Percentiles rank a stretch among this genome's conserved stretches.
Conservation (phyloP, 2,797 vertebrate species). For the Periophthalmus magnuspinnatus region DNA sequence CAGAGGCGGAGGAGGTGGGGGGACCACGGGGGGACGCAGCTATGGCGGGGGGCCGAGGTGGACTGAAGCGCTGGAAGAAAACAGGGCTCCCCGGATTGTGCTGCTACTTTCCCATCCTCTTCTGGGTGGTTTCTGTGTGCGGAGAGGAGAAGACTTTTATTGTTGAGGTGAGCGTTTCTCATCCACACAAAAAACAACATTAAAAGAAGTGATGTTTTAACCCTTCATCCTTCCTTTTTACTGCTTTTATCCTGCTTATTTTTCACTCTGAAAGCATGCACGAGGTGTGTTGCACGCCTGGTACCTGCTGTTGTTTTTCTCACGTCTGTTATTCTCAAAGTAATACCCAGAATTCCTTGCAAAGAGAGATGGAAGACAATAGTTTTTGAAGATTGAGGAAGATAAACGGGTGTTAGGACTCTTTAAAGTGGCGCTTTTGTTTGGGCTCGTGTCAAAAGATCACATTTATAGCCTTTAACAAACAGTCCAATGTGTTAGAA, state of each 20-base stretch:
- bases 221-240: neutral
- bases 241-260: neutral
- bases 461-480: neutral
- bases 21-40: slow-evolving; percentile 54
- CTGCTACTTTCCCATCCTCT: slow-evolving; percentile 76
- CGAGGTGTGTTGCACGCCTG: slow-evolving; percentile 14
- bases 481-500: too few relatives aligned
- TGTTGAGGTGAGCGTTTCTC: slow-evolving; percentile 71
- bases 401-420: slow-evolving; percentile 14
- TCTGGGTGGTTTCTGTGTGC: slow-evolving; percentile 79
- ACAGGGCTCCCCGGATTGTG: slow-evolving; percentile 71
- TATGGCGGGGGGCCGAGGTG: slow-evolving; percentile 76
- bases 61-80: slow-evolving; percentile 62
- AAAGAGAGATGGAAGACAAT: neutral
- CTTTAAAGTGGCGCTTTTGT: slow-evolving; percentile 20
- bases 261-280: slow-evolving; percentile 8
- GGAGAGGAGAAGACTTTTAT: slow-evolving; percentile 80
- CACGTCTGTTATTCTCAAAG: slow-evolving; percentile 1
- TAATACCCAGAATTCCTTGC: slow-evolving; percentile 12
- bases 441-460: neutral
- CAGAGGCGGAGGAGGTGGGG: slow-evolving; percentile 25
- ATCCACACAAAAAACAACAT: neutral
- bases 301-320: neutral
- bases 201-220: neutral
- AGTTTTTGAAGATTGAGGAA: slow-evolving; percentile 36